Conservation (phyloP, 1,140 invertebrate species). For the Drosophila erecta region DNA sequence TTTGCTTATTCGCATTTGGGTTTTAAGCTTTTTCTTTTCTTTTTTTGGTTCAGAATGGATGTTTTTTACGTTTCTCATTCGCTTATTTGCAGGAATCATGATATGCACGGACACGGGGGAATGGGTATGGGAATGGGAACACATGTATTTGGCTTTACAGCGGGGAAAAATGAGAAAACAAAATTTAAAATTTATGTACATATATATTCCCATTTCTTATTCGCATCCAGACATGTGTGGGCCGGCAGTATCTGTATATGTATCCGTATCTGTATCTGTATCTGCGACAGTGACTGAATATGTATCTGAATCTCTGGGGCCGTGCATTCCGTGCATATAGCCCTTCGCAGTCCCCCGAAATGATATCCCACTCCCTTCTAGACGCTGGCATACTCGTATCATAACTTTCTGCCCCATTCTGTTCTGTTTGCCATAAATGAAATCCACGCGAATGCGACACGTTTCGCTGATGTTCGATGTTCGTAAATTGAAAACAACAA, state of each 20-base stretch:
- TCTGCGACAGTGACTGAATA: conserved; percentile 9
- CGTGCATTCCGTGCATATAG: conserved; percentile 29
- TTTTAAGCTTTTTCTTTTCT: conserved; percentile 24
- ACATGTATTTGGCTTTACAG: conserved; percentile 48
- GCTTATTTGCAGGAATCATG: conserved; percentile 55
- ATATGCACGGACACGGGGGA: conserved; percentile 29
- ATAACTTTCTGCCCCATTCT: conserved; percentile 52
- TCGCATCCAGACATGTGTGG: conserved; percentile 44
- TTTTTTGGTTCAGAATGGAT: conserved; percentile 18
- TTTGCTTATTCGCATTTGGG: conserved; percentile 61
- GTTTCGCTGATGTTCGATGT: conserved; percentile 51
- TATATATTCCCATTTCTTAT: conserved; percentile 49
- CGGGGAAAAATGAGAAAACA: conserved; percentile 21
- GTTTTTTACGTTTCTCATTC: conserved; percentile 60
- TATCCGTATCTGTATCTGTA: conserved; percentile 10
- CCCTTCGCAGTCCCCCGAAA: not conserved
- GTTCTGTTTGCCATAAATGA: conserved; percentile 69
- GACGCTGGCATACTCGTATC: conserved; percentile 26
- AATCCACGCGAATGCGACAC: conserved; percentile 59
- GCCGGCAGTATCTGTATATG: conserved; percentile 15
- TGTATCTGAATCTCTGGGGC: conserved; percentile 22
- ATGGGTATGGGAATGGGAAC: conserved; percentile 34
- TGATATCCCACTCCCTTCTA: conserved; percentile 26
- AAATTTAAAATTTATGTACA: conserved; percentile 72
- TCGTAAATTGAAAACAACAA: conserved; percentile 73